Percentiles rank a stretch among this genome's conserved stretches.
phyloP scores from a whole-genome alignment of 2,113 vertebrate genomes.

The Platichthys flesus region DNA sequence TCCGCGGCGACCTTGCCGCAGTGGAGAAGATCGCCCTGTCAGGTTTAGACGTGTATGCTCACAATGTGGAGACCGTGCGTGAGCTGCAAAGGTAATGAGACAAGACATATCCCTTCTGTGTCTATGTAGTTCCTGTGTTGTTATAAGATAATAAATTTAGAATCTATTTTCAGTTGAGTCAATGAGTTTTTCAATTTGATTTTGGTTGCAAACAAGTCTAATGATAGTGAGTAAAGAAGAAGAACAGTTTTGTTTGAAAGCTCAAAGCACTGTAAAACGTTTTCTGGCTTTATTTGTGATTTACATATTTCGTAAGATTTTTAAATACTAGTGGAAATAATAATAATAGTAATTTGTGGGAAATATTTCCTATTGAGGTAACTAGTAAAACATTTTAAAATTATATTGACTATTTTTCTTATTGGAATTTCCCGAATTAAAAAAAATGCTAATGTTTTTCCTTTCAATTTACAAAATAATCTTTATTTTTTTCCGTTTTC shows the following conservation, averaged over 20 bases:
- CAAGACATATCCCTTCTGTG: neutral
- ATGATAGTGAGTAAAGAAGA: too few relatives aligned
- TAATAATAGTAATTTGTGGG: neutral
- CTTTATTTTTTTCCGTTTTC: too few relatives aligned
- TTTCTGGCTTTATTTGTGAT: too few relatives aligned
- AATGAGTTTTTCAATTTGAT: neutral
- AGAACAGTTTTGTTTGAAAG: too few relatives aligned
- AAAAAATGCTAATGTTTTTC: too few relatives aligned
- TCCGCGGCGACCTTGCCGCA: constrained; percentile 89
- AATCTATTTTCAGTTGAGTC: too few relatives aligned
- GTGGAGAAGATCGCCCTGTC: constrained; percentile 90
- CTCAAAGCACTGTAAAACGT: too few relatives aligned
- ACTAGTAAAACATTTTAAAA: too few relatives aligned
- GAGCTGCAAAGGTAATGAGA: constrained; percentile 88
- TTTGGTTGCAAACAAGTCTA: neutral
- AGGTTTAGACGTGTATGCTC: constrained; percentile 95
- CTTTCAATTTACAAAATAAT: too few relatives aligned
- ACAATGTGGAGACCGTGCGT: constrained; percentile 96
- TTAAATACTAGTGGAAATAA: neutral
- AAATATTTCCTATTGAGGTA: too few relatives aligned
- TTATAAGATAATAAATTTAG: too few relatives aligned
- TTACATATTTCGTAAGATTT: too few relatives aligned
- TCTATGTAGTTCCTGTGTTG: neutral
- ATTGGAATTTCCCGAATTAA: neutral
- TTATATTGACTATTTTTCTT: neutral